phyloP scores from a whole-genome alignment of 2,888 invertebrate genomes.

The Athrips mouffetella region DNA sequence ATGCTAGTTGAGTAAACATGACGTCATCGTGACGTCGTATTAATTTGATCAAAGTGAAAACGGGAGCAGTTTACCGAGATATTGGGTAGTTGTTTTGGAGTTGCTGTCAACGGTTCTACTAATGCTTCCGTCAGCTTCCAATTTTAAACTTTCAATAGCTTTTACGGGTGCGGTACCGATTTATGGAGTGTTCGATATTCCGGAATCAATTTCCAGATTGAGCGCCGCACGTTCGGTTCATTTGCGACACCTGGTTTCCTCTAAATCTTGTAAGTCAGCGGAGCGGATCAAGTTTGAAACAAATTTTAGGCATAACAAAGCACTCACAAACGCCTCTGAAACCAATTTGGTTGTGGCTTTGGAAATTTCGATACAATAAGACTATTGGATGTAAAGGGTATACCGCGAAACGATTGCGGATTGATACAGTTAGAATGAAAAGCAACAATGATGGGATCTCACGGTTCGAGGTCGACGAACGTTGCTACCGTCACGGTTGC shows the following conservation, averaged over 20 bases:
- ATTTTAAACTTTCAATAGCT: conserved; percentile 72
- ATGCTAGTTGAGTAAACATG: conserved; percentile 40
- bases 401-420: conserved; percentile 50
- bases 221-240: conserved; percentile 23
- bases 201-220: conserved; percentile 33
- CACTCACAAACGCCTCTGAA: conserved; percentile 26
- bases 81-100: conserved; percentile 63
- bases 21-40: conserved; percentile 57
- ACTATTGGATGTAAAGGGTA: conserved; percentile 33
- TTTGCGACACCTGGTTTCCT: conserved; percentile 29
- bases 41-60: conserved; percentile 73
- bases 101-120: conserved; percentile 68
- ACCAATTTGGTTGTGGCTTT: conserved; percentile 45
- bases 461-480: conserved; percentile 64
- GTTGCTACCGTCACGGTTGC: conserved; percentile 55
- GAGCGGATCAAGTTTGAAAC: conserved; percentile 23
- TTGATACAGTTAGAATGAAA: conserved; percentile 60
- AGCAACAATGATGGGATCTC: conserved; percentile 63
- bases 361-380: conserved; percentile 30
- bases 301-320: conserved; percentile 18
- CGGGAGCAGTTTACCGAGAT: conserved; percentile 61
- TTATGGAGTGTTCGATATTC: conserved; percentile 51
- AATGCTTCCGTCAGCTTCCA: conserved; percentile 72
- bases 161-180: conserved; percentile 49
- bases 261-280: conserved; percentile 19